A percentile compares a stretch with the other conserved stretches of the same genome.
phyloP scores from a whole-genome alignment of 2,797 vertebrate species.

The Girardinus metallicus region DNA sequence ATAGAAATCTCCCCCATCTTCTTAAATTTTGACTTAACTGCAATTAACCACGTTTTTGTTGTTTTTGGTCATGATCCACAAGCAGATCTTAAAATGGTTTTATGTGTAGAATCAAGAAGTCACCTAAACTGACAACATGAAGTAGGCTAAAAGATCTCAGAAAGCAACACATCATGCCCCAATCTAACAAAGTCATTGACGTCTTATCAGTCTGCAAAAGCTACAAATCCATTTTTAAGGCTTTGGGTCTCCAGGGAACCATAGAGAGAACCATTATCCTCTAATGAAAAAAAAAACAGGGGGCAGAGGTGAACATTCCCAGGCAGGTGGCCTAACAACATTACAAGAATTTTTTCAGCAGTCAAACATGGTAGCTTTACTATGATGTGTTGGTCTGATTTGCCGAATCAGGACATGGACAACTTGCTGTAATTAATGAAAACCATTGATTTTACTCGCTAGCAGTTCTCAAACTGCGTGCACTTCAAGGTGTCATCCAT shows the following conservation, averaged over 20 bases:
- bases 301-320: neutral
- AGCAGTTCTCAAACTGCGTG: too few species aligned
- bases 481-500: too few species aligned
- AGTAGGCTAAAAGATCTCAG: neutral
- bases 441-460: too few species aligned
- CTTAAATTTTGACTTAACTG: neutral
- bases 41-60: neutral
- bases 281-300: neutral
- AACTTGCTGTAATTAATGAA: too few species aligned
- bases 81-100: neutral
- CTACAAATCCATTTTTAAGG: neutral
- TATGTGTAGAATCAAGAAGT: neutral
- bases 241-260: neutral
- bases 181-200: neutral
- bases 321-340: neutral
- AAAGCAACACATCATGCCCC: neutral
- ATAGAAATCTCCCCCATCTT: neutral
- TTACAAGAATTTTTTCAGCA: neutral
- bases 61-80: neutral
- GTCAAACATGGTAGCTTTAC: too few species aligned
- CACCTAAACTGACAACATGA: neutral
- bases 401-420: too few species aligned
- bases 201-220: neutral
- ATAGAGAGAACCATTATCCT: neutral
- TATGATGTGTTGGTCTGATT: too few species aligned